Conservation (phyloP, 2,113 vertebrate genomes). For the Rhombomys opimus region DNA sequence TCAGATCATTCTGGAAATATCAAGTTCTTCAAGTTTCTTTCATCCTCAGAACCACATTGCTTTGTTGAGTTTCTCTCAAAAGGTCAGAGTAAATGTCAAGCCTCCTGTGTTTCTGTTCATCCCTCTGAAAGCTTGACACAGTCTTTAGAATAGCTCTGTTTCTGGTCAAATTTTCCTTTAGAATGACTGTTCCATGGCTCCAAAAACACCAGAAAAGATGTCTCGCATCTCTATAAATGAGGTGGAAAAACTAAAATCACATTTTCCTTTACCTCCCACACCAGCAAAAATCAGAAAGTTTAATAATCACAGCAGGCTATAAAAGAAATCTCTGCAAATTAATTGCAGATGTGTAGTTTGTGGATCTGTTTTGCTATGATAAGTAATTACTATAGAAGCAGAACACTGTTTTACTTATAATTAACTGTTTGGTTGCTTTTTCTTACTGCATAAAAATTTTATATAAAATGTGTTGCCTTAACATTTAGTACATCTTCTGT, state of each 20-base stretch:
- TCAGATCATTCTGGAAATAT: slow-evolving; percentile 52
- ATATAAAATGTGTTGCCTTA: neutral
- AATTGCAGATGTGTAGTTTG: slow-evolving; percentile 24
- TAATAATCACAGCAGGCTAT: neutral
- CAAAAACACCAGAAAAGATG: slow-evolving; percentile 12
- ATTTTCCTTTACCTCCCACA: neutral
- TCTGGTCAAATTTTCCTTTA: slow-evolving; percentile 51
- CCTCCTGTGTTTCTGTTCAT: slow-evolving; percentile 29
- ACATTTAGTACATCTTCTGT: neutral
- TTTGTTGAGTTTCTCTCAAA: slow-evolving; percentile 62
- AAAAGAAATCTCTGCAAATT: slow-evolving; percentile 36
- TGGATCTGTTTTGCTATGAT: neutral
- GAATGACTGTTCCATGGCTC: neutral
- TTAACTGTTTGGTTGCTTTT: neutral
- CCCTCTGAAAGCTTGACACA: neutral
- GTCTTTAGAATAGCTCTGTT: slow-evolving; percentile 7
- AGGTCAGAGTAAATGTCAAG: slow-evolving; percentile 66
- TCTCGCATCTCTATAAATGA: neutral
- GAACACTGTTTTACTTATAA: neutral
- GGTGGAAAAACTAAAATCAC: slow-evolving; percentile 5
- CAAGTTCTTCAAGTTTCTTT: slow-evolving; percentile 52
- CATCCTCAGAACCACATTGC: slow-evolving; percentile 49
- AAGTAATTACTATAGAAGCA: neutral
- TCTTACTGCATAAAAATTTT: neutral
- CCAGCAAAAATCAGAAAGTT: neutral